Conservation (phyloP, 37 sponge, comb jelly and placozoan species). For the Aplysina aerophoba region DNA sequence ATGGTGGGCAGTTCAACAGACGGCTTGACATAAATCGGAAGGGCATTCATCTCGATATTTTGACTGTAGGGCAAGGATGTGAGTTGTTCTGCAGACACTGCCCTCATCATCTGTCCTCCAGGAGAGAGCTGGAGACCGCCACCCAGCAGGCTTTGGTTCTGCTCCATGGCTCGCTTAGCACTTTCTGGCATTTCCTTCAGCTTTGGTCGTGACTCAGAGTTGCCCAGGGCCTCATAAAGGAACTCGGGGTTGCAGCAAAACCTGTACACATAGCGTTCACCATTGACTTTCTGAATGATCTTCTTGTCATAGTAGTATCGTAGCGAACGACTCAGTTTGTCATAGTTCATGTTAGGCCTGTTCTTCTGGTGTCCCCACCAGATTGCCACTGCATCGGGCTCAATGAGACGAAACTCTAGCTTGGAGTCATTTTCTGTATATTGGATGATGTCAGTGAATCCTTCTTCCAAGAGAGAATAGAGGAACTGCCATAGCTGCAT, state of each 20-base stretch:
- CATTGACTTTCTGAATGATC: slow-evolving; percentile 76
- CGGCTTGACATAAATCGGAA: slow-evolving; percentile 5
- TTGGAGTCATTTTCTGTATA: slow-evolving; percentile 57
- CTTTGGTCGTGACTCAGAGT: slow-evolving; percentile 60
- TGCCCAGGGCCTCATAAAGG: slow-evolving; percentile 76
- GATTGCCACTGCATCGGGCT: slow-evolving; percentile 86
- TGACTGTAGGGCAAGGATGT: neutral
- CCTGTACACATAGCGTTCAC: slow-evolving; percentile 83
- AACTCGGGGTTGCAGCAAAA: slow-evolving; percentile 79
- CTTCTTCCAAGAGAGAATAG: slow-evolving; percentile 72
- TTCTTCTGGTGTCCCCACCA: slow-evolving; percentile 92
- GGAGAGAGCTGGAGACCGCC: neutral
- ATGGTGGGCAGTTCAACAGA: neutral
- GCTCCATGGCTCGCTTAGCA: slow-evolving; percentile 31
- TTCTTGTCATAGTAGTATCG: slow-evolving; percentile 91
- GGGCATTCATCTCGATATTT: slow-evolving; percentile 16
- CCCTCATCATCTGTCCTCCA: slow-evolving; percentile 25
- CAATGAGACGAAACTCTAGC: slow-evolving; percentile 75
- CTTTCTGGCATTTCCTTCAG: slow-evolving; percentile 70
- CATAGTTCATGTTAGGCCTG: slow-evolving; percentile 89
- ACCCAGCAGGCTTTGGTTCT: neutral
- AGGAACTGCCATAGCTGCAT: slow-evolving; percentile 93
- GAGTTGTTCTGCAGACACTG: slow-evolving; percentile 21
- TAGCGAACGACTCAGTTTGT: slow-evolving; percentile 85
- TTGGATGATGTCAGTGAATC: slow-evolving; percentile 68